Conservation (phyloP, 2,797 vertebrate genomes). For the Heterohyrax brucei region DNA sequence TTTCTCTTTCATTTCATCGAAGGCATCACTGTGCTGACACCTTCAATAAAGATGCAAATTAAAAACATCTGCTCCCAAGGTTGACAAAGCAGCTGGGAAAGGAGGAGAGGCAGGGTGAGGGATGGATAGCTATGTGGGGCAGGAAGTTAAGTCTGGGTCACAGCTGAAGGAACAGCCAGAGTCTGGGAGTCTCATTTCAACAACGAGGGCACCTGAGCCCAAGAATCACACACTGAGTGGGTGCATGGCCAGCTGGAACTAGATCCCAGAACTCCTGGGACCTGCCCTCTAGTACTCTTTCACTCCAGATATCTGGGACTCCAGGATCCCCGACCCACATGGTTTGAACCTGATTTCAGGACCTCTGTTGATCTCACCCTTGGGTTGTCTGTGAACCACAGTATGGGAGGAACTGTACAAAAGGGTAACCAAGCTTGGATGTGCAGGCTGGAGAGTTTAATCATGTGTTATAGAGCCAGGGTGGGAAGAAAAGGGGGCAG, state of each 20-base stretch:
- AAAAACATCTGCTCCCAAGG: conserved; percentile 32
- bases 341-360: background rate
- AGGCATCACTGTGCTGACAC: background rate
- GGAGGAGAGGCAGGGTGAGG: background rate
- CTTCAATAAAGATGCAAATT: background rate
- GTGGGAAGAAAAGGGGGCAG: background rate
- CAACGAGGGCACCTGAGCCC: rapidly evolving
- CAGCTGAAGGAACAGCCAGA: background rate
- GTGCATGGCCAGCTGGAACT: background rate
- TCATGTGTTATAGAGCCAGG: background rate
- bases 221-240: background rate
- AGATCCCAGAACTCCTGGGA: background rate
- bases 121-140: background rate
- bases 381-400: background rate
- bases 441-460: background rate
- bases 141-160: rapidly evolving
- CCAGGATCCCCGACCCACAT: background rate
- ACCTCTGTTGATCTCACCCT: background rate
- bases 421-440: background rate
- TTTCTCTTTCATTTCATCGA: conserved; percentile 30
- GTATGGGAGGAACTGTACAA: background rate
- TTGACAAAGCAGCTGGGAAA: background rate
- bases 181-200: background rate
- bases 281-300: background rate
- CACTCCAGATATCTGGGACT: background rate